These are phyloP conservation scores for Drosophila demipolita DNA, from an alignment of 2,888 invertebrate genomes.

Conservation along the genomic window DNA sequence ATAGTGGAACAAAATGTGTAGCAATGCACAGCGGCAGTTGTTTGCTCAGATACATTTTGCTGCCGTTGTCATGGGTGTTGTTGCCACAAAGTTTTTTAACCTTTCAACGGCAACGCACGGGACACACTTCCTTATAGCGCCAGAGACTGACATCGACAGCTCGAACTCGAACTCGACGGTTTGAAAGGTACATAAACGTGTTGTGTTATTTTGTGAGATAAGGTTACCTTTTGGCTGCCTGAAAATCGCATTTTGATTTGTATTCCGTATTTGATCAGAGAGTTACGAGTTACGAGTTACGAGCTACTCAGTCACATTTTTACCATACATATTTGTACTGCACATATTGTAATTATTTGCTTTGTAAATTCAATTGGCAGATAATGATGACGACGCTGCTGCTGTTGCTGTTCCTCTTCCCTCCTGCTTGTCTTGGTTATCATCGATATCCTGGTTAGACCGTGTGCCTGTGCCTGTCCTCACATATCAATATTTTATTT, in stretches of 20 bases:
- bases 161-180: slow-evolving; percentile 6
- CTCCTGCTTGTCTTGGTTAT: neutral
- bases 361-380: slow-evolving; percentile 84
- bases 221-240: slow-evolving; percentile 66
- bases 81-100: slow-evolving; percentile 75
- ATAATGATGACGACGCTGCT: slow-evolving; percentile 75
- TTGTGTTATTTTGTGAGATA: slow-evolving; percentile 44
- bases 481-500: slow-evolving; percentile 58
- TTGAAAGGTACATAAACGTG: slow-evolving; percentile 60
- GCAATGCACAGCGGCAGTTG: slow-evolving; percentile 62
- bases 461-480: slow-evolving; percentile 20
- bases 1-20: slow-evolving; percentile 56
- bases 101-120: slow-evolving; percentile 42
- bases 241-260: slow-evolving; percentile 84
- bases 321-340: slow-evolving; percentile 55
- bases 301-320: slow-evolving; percentile 56
- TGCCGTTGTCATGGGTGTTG: slow-evolving; percentile 46
- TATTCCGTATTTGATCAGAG: slow-evolving; percentile 82
- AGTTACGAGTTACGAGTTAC: slow-evolving; percentile 32
- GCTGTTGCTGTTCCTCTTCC: slow-evolving; percentile 4
- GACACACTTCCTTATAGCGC: slow-evolving; percentile 54
- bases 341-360: slow-evolving; percentile 81
- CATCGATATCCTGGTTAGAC: slow-evolving; percentile 30
- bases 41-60: slow-evolving; percentile 76
- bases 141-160: slow-evolving; percentile 36